Conservation (phyloP, 2,888 invertebrate genomes). For the Rugalucina vietnamica region DNA sequence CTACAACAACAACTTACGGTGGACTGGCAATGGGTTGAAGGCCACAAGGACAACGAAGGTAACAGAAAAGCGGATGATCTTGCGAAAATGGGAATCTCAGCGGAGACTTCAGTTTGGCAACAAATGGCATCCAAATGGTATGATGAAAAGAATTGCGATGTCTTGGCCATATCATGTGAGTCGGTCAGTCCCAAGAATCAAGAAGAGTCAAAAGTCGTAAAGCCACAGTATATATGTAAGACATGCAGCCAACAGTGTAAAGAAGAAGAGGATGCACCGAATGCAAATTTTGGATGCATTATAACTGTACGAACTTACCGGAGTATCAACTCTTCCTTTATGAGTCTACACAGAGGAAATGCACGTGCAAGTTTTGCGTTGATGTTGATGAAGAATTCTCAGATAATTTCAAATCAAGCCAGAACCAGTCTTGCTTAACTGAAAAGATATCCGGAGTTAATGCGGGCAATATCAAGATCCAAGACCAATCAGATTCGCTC, state of each 20-base stretch:
- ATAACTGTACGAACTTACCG: background rate
- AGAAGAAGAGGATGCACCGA: background rate
- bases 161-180: background rate
- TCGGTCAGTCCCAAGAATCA: background rate
- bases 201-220: background rate
- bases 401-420: background rate
- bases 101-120: background rate
- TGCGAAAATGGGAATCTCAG: background rate
- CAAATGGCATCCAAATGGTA: background rate
- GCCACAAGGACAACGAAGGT: background rate
- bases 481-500: background rate
- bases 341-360: background rate
- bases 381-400: background rate
- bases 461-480: background rate
- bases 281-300: background rate
- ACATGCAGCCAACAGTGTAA: background rate
- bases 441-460: background rate
- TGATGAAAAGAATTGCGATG: background rate
- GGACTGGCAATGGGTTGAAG: background rate
- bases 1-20: background rate
- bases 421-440: background rate
- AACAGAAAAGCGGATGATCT: background rate
- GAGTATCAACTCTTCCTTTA: background rate
- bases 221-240: background rate
- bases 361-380: background rate